Base-by-base conservation (phyloP, 2,888 invertebrate species). In the Andrena bicolor region DNA sequence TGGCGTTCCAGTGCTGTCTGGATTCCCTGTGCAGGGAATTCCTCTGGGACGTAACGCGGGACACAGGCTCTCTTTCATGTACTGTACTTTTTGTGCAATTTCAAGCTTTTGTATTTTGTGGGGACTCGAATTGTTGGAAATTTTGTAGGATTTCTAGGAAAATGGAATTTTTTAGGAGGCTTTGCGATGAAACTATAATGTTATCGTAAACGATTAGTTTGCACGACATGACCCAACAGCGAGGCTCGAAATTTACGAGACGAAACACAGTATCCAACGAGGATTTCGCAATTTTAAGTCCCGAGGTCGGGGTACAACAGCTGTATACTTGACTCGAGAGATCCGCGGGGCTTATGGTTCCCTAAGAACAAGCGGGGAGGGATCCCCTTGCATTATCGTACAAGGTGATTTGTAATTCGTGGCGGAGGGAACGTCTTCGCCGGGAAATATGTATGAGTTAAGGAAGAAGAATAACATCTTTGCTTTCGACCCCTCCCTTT, bases 341-440 rank as follows among this genome's bases (percentile, higher is more conserved):
- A 87, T 84, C 74, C 74, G 72, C 70, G 68, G 49, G 70, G 77
- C 80, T 86, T 86, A 74, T 49, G 71, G 79, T 86, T 85, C 75
- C 65, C 66, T 71, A 76, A 79, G 82, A 85, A 80, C 70, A 68
- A 56, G 65, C 69, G 41, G 72, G 86, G 16, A 41, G 69, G 74
- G 73, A 68, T 81, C 77, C 78, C 85, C 85, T 64, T 77, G 77
- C 82, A 86, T 86, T 86, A 88, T 88, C 85, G 82, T 82, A 63
- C 80, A 83, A 80, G 88, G 76, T 88, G 88, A 88, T 88, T 88
- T 87, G 88, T 88, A 88, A 88, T 88, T 88, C 88, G 85, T 80
- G 78, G 80, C 69, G 72, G 60, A 64, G 56, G 88, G 85, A 70
- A 76, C 76, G 77, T 73, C 82, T 76, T 72, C 51, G 61, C 72